Conservation (phyloP, 2,888 invertebrate genomes). For the Phasia obesa region DNA sequence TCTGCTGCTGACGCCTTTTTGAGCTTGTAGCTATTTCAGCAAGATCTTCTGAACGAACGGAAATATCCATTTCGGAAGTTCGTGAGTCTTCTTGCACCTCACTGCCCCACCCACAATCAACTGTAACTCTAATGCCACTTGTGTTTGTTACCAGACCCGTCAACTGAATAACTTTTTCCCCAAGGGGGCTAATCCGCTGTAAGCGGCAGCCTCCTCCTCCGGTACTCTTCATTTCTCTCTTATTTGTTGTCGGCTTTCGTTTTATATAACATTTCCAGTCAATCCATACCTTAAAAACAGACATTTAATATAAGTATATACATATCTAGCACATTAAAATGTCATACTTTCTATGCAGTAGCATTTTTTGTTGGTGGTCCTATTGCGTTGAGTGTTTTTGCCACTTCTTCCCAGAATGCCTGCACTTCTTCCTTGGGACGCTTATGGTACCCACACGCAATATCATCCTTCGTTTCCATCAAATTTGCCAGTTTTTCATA, state of each 20-base stretch:
- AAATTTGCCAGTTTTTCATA: not conserved
- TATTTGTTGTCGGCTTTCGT: not conserved
- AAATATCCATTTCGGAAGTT: too few species aligned
- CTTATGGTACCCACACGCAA: too few species aligned
- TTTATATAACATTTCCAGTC: not conserved
- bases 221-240: too few species aligned
- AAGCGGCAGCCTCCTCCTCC: too few species aligned
- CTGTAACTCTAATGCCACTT: too few species aligned
- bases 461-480: not conserved
- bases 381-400: not conserved
- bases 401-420: not conserved
- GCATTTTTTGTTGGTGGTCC: not conserved
- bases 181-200: too few species aligned
- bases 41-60: too few species aligned
- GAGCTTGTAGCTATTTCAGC: not conserved
- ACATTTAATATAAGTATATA: not conserved
- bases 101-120: too few species aligned
- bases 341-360: not conserved
- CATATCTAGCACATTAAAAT: too few species aligned
- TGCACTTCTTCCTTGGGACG: not conserved
- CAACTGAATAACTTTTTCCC: too few species aligned
- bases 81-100: too few species aligned
- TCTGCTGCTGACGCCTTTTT: constrained; percentile 1
- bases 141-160: too few species aligned
- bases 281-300: not conserved